Base-by-base conservation (phyloP, 2,113 vertebrate genomes). In the Cavia porcellus region DNA sequence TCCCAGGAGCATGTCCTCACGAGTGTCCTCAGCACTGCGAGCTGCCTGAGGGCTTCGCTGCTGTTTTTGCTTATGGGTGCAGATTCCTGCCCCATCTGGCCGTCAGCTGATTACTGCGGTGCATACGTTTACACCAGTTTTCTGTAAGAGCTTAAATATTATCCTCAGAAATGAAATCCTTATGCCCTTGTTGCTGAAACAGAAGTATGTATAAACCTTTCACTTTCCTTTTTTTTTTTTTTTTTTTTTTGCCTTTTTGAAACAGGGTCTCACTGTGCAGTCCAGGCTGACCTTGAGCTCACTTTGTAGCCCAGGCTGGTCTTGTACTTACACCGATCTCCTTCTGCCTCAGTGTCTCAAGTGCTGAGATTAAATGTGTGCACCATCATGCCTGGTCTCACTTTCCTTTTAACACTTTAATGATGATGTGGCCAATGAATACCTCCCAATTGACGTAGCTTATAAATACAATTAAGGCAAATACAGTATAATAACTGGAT, bases 141-240 rank as follows among this genome's bases (percentile, higher is more conserved):
- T 96, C 68, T 90, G 1, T 77, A 72, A 84, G 61, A 74, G 81
- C 85, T 95, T 88, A 12, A 64, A 95, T 45, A 50, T 64, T 81
- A 45, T 88, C 57, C 68, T 95, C 47, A 28, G 72, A 79, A 50
- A 22, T 57, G 45, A 59, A 94, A 89, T 72, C 38, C 89, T 70
- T 89, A 72, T 55, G 2, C 42, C 83, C 79, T 87, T 82, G 64
- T 92, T 90, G 38, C 55, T 83, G 59, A 94, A 66, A 64, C 35
- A 68, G 30, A 59, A 59, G 20, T 22, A 59, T 59, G 20, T 28
- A 55, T 20, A 24, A 79, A 62, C 64, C 38, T 64, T 3, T 90
- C 30, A 13, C 47, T 47, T 57, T 57, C 15, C 55, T 19, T 57
- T 57, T 57, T 57, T 57, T 19, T 19, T 55, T 55, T 55, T 55